Percentiles rank a stretch among this genome's conserved stretches.
These are phyloP conservation scores for Salticus scenicus DNA, from an alignment of 2,888 invertebrate species.

Conservation along the genomic window DNA sequence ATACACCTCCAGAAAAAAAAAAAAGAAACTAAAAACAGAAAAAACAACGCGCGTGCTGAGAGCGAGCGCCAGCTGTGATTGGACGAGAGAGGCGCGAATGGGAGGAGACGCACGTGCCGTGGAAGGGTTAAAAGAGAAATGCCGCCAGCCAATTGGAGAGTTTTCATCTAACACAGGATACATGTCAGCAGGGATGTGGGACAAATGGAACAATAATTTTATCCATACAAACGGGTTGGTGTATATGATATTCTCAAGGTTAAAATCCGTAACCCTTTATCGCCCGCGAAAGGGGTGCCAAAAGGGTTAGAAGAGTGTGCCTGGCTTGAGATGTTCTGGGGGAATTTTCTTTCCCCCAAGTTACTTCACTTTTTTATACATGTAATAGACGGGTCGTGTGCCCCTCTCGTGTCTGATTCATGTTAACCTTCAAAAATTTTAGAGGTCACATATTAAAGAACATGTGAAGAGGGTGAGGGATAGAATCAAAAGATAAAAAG, in stretches of 20 bases:
- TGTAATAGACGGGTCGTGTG: neutral
- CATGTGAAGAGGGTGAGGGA: no score
- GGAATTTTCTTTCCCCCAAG: neutral
- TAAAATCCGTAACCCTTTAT: constrained; percentile 12
- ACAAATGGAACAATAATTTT: neutral
- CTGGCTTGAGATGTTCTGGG: neutral
- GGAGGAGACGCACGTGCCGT: constrained; percentile 1
- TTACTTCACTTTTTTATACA: neutral
- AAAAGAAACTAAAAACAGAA: neutral
- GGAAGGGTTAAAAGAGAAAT: constrained; percentile 3
- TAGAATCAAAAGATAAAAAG: no score
- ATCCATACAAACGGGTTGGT: constrained; percentile 1
- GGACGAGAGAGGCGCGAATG: constrained; percentile 1
- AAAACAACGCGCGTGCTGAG: constrained; percentile 1
- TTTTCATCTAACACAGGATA: neutral
- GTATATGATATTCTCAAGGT: neutral
- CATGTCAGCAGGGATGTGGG: constrained; percentile 17
- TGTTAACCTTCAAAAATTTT: neutral
- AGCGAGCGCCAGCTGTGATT: constrained; percentile 5
- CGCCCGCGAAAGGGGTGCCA: neutral
- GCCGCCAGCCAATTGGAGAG: neutral
- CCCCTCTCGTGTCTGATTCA: neutral
- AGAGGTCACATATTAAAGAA: neutral
- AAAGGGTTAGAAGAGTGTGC: neutral
- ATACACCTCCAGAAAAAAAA: neutral